Evolutionary conservation across 2,113 vertebrate genomes (phyloP).

Genomic region (Rhegmatorhina hoffmannsi): DNA sequence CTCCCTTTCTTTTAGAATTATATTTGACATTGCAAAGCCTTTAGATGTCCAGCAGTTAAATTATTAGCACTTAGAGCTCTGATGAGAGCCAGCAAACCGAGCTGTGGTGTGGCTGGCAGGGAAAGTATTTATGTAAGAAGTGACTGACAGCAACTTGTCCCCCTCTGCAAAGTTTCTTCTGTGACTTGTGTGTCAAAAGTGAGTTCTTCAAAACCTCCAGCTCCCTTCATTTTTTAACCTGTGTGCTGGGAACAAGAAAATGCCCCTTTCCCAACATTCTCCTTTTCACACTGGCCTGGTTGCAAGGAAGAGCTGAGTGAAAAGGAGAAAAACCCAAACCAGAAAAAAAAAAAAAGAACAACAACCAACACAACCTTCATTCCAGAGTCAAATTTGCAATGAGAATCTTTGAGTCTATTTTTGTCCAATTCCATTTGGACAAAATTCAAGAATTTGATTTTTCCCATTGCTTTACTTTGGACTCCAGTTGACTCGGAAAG

Average conservation of each 20-base stretch:
- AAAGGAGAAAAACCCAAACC: constrained; percentile 59
- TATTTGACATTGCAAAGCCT: neutral
- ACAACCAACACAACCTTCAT: constrained; percentile 66
- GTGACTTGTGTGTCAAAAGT: constrained; percentile 51
- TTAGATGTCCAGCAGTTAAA: neutral
- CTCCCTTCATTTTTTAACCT: constrained; percentile 65
- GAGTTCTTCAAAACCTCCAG: constrained; percentile 7
- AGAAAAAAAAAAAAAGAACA: neutral
- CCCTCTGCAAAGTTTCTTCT: neutral
- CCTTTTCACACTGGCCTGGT: constrained; percentile 59
- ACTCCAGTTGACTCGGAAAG: constrained; percentile 73
- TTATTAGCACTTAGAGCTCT: neutral
- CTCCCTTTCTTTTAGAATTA: neutral
- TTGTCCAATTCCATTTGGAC: constrained; percentile 80
- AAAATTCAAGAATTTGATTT: constrained; percentile 82
- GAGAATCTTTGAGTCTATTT: constrained; percentile 82
- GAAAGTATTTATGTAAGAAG: constrained; percentile 6
- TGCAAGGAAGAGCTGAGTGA: constrained; percentile 65
- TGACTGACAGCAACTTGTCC: neutral
- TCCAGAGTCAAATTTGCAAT: constrained; percentile 80
- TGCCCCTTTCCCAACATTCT: constrained; percentile 74
- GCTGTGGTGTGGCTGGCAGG: neutral
- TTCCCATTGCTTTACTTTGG: constrained; percentile 76
- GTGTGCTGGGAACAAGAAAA: constrained; percentile 77
- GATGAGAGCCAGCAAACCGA: constrained; percentile 2